A percentile compares a stretch with the other conserved stretches of the same genome.
Conservation (phyloP, 1,140 invertebrate genomes). For the Octopus bimaculoides region DNA sequence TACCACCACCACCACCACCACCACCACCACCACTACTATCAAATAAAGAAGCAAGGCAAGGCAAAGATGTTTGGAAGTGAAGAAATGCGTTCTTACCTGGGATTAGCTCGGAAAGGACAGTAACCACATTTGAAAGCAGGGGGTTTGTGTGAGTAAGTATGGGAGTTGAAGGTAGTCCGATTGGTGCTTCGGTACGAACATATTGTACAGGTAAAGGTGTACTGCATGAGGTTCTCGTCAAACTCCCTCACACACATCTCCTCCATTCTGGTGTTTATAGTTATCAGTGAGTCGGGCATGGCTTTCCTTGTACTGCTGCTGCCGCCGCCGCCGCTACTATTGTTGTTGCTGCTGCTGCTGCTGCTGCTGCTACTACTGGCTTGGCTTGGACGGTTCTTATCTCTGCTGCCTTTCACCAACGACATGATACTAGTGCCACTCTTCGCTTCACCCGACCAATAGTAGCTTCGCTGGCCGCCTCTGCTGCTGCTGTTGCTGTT, state of each 20-base stretch:
- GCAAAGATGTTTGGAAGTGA: too few species aligned
- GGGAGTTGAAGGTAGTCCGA: conserved; percentile 8
- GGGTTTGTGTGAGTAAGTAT: conserved; percentile 9
- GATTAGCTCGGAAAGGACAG: conserved; percentile 9
- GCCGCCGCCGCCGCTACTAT: too few species aligned
- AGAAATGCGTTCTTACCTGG: not conserved
- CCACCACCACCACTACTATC: too few species aligned
- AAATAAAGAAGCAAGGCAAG: too few species aligned
- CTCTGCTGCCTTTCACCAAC: not conserved
- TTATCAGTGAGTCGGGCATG: not conserved
- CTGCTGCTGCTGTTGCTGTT: not conserved
- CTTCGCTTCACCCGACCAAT: too few species aligned
- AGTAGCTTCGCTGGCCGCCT: too few species aligned
- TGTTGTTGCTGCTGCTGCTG: not conserved
- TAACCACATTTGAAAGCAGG: conserved; percentile 11
- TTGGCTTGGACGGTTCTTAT: not conserved
- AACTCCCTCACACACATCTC: conserved; percentile 4
- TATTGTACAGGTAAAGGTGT: not conserved
- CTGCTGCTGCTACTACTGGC: not conserved
- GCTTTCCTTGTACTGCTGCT: not conserved
- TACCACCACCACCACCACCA: too few species aligned
- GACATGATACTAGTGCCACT: not conserved
- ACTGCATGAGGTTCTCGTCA: not conserved
- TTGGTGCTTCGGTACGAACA: conserved; percentile 5
- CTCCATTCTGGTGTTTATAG: not conserved